Conservation (phyloP, 92 coral and sea anemone species). For the Micromussa lordhowensis region DNA sequence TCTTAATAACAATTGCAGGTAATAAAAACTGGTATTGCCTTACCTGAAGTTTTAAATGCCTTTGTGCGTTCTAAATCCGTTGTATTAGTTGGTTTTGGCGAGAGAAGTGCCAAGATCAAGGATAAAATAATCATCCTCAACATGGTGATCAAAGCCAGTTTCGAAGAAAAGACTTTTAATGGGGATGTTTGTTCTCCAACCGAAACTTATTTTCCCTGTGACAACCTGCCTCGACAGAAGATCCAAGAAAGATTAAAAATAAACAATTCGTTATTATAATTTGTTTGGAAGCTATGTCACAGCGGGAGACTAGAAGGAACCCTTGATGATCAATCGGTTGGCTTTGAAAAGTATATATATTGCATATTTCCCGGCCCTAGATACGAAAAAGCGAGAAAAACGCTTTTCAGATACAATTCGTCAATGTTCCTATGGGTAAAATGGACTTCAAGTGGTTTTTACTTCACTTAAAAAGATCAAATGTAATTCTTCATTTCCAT, state of each 20-base stretch:
- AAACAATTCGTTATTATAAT: slow-evolving; percentile 14
- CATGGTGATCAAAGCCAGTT: background rate
- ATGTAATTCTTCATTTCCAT: background rate
- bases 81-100: background rate
- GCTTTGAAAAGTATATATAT: background rate
- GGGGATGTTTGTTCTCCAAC: background rate
- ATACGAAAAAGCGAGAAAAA: background rate
- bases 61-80: slow-evolving; percentile 3
- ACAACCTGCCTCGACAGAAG: slow-evolving; percentile 17
- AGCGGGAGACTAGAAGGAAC: background rate
- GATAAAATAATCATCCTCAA: background rate
- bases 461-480: background rate
- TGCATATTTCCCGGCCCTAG: slow-evolving; percentile 28
- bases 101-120: background rate
- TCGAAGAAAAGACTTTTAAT: background rate
- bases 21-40: background rate
- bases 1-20: background rate
- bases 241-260: slow-evolving; percentile 16
- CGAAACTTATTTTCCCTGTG: background rate
- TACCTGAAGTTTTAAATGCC: slow-evolving; percentile 20
- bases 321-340: background rate
- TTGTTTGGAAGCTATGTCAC: background rate
- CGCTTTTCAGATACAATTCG: background rate
- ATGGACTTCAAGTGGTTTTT: background rate
- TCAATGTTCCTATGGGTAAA: background rate